Conservation (phyloP, 2,797 vertebrate genomes). For the Melanotaenia nigrans region DNA sequence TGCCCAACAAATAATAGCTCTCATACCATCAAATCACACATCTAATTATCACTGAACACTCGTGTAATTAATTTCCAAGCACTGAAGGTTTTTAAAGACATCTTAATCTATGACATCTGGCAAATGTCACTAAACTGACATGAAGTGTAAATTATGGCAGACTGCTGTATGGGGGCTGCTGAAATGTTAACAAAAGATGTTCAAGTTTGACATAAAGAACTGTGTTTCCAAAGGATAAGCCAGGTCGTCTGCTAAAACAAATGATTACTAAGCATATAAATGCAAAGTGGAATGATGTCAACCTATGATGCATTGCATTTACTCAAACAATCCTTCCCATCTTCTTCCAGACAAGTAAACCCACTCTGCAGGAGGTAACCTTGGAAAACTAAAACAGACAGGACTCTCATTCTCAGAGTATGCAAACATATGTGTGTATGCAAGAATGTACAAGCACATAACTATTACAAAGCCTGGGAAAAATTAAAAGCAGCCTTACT, state of each 20-base stretch:
- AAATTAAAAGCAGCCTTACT: slow-evolving; percentile 27
- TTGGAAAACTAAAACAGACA: slow-evolving; percentile 41
- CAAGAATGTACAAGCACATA: slow-evolving; percentile 15
- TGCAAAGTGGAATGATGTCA: slow-evolving; percentile 62
- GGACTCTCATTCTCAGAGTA: slow-evolving; percentile 25
- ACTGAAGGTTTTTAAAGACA: slow-evolving; percentile 17
- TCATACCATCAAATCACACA: slow-evolving; percentile 6
- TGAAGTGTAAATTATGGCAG: slow-evolving; percentile 11
- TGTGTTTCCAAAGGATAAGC: slow-evolving; percentile 54
- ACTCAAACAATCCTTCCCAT: slow-evolving; percentile 48
- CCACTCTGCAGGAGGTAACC: slow-evolving; percentile 62
- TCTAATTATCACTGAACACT: slow-evolving; percentile 13
- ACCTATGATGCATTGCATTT: slow-evolving; percentile 34
- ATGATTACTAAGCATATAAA: slow-evolving; percentile 38
- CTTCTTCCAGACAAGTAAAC: slow-evolving; percentile 57
- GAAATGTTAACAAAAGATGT: slow-evolving; percentile 36
- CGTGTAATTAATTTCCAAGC: slow-evolving; percentile 32
- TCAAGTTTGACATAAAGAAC: slow-evolving; percentile 28
- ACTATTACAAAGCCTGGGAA: slow-evolving; percentile 48
- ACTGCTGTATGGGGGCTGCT: slow-evolving; percentile 10
- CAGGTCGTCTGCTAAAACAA: slow-evolving; percentile 43
- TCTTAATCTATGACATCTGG: slow-evolving; percentile 24
- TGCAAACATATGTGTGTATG: neutral
- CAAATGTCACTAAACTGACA: slow-evolving; percentile 18
- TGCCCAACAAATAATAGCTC: slow-evolving; percentile 1